A percentile compares a stretch with the other conserved stretches of the same genome.
phyloP scores from a whole-genome alignment of 2,888 invertebrate species.

The Siphlonurus alternatus region DNA sequence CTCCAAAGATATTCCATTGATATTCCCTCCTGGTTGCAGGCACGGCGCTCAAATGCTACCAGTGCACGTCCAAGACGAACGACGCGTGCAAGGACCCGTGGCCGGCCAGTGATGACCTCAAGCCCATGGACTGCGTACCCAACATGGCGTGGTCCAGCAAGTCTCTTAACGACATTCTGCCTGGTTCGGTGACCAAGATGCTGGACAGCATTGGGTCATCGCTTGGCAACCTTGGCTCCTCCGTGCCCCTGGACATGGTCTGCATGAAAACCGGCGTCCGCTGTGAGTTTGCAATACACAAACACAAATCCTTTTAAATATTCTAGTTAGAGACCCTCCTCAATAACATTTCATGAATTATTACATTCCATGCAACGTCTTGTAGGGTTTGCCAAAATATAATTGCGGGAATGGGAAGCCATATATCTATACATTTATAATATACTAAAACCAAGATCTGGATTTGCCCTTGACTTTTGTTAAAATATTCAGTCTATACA shows the following conservation, averaged over 20 bases:
- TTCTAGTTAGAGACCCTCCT: no score
- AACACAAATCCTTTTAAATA: no score
- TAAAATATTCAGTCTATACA: no score
- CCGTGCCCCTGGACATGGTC: background rate
- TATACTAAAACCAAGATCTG: no score
- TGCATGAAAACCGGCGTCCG: background rate
- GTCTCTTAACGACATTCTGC: background rate
- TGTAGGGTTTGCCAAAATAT: no score
- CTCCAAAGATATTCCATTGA: no score
- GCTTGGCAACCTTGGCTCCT: background rate
- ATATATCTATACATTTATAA: no score
- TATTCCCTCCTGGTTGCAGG: constrained; percentile 11
- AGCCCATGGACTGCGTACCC: constrained; percentile 14
- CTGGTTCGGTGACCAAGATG: background rate
- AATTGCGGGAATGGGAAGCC: no score
- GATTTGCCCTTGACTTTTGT: no score
- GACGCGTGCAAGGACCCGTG: constrained; percentile 13
- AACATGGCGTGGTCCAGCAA: constrained; percentile 11
- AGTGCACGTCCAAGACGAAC: constrained; percentile 14
- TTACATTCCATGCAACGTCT: no score
- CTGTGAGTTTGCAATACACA: no score
- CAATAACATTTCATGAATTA: no score
- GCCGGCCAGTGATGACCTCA: constrained; percentile 11
- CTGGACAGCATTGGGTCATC: background rate
- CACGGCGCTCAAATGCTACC: constrained; percentile 14